Evolutionary conservation across 1,140 invertebrate genomes (phyloP).

Genomic region (Contarinia nasturtii): DNA sequence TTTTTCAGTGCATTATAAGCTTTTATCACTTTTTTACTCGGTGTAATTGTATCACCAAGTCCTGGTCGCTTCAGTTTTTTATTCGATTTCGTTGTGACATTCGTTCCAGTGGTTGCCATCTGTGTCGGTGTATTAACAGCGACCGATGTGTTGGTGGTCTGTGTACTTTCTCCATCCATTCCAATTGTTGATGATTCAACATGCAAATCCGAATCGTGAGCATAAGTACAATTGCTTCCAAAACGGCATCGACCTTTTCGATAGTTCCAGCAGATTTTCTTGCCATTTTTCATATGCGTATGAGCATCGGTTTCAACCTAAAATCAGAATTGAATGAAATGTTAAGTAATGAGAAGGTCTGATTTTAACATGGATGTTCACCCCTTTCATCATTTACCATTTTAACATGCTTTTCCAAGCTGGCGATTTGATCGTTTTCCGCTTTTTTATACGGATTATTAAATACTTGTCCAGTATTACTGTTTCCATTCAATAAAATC

Average conservation of each 20-base stretch:
- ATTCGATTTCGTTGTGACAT: conserved; percentile 30
- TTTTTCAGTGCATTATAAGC: conserved; percentile 39
- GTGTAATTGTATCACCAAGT: conserved; percentile 51
- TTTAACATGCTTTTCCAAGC: conserved; percentile 84
- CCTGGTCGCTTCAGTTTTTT: conserved; percentile 64
- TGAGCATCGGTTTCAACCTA: conserved; percentile 45
- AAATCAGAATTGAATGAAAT: conserved; percentile 20
- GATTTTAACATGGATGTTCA: too few relatives aligned
- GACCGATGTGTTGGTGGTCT: too few relatives aligned
- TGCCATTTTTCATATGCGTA: conserved; percentile 60
- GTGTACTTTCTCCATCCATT: conserved; percentile 29
- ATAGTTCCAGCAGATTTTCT: conserved; percentile 87
- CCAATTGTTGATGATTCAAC: conserved; percentile 33
- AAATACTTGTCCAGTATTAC: conserved; percentile 38
- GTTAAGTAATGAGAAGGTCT: conserved; percentile 7
- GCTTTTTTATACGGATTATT: conserved; percentile 76
- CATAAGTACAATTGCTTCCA: conserved; percentile 81
- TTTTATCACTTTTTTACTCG: conserved; percentile 70
- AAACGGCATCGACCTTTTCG: conserved; percentile 75
- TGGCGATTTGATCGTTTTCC: conserved; percentile 69
- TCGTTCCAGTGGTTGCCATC: conserved; percentile 15
- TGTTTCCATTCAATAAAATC: conserved; percentile 7
- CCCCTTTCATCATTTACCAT: too few relatives aligned
- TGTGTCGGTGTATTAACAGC: neutral
- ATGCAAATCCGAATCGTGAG: conserved; percentile 72